phyloP scores from a whole-genome alignment of 1,140 invertebrate species.

The Lineus longissimus region DNA sequence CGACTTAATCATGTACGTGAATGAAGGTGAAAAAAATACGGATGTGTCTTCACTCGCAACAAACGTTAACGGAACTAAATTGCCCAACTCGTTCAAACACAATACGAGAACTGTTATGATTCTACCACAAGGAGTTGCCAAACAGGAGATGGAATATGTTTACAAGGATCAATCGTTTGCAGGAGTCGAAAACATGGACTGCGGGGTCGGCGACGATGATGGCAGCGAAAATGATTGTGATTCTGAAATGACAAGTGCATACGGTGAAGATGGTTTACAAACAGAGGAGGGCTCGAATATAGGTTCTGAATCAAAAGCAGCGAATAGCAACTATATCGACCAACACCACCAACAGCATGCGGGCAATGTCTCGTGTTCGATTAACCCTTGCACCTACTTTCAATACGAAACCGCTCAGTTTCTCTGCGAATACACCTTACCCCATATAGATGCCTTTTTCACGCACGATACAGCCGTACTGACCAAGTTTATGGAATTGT shows the following conservation, averaged over 20 bases:
- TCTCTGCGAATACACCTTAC: constrained; percentile 4
- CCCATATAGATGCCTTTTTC: constrained; percentile 1
- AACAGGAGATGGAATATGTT: neutral
- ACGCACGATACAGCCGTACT: constrained; percentile 5
- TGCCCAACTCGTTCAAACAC: constrained; percentile 6
- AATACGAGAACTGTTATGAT: constrained; percentile 1
- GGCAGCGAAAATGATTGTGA: constrained; percentile 6
- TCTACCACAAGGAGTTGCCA: neutral
- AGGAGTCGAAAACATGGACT: neutral
- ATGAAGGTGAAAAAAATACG: neutral
- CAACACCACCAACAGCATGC: too few relatives aligned
- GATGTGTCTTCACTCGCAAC: neutral
- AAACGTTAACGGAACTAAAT: neutral
- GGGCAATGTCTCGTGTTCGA: neutral
- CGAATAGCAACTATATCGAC: neutral
- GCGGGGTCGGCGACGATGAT: neutral
- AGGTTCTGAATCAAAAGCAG: neutral
- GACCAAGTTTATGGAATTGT: constrained; percentile 2
- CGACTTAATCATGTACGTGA: neutral
- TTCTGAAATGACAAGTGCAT: constrained; percentile 6
- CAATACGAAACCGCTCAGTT: constrained; percentile 4
- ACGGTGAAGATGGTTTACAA: constrained; percentile 1
- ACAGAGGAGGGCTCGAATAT: neutral
- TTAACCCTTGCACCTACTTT: constrained; percentile 6
- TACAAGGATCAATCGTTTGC: neutral